A percentile compares a stretch with the other conserved stretches of the same genome.
These are phyloP conservation scores for Diabrotica undecimpunctata DNA, from an alignment of 1,140 invertebrate genomes.

Conservation along the genomic window DNA sequence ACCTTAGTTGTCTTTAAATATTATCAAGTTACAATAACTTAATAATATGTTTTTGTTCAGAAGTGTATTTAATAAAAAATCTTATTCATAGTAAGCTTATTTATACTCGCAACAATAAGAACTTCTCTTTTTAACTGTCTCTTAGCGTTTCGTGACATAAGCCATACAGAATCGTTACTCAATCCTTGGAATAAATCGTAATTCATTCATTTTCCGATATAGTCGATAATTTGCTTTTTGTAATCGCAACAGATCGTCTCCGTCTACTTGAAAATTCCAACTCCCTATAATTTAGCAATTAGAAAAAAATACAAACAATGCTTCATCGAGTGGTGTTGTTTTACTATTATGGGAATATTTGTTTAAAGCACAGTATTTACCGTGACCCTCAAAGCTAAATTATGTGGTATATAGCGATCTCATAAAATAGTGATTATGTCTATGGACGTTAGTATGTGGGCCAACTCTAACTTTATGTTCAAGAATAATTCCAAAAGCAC, in stretches of 20 bases:
- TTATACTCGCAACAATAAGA: too few relatives aligned
- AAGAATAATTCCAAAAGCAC: too few relatives aligned
- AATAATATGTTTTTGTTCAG: too few relatives aligned
- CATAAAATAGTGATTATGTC: not conserved
- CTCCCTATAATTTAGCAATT: slow-evolving; percentile 10
- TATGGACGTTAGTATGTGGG: not conserved
- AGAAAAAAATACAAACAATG: slow-evolving; percentile 13
- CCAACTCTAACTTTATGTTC: too few relatives aligned
- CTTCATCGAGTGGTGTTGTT: slow-evolving; percentile 2
- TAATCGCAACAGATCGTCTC: not conserved
- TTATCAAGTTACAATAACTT: too few relatives aligned
- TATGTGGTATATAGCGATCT: slow-evolving; percentile 8
- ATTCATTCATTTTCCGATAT: not conserved
- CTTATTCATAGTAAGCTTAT: too few relatives aligned
- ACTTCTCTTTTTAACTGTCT: not conserved
- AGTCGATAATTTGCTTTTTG: not conserved
- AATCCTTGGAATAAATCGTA: not conserved
- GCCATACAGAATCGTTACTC: not conserved
- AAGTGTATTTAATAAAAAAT: too few relatives aligned
- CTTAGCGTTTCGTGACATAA: not conserved
- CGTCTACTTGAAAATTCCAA: not conserved
- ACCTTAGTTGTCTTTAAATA: too few relatives aligned
- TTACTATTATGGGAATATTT: slow-evolving; percentile 15
- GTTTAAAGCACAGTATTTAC: slow-evolving; percentile 12
- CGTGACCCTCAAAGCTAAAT: slow-evolving; percentile 8